phyloP scores from a whole-genome alignment of 2,888 invertebrate species.

The Melikaiella ostensackeni region DNA sequence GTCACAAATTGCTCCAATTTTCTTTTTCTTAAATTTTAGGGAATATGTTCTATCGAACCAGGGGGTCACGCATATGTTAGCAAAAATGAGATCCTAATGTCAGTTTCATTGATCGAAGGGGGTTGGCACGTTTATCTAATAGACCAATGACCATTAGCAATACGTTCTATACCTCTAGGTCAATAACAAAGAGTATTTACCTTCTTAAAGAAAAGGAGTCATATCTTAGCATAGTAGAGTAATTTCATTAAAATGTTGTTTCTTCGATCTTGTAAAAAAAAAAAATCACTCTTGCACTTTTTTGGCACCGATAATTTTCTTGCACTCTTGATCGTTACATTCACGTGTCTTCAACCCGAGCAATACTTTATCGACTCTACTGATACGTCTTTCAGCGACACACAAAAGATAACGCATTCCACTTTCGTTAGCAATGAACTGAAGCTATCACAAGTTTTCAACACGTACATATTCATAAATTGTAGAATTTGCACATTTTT shows the following conservation, averaged over 20 bases:
- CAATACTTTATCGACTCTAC: conserved; percentile 3
- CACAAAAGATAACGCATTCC: conserved; percentile 32
- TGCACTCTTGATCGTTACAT: conserved; percentile 9
- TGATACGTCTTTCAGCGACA: conserved; percentile 11
- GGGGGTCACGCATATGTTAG: conserved; percentile 8
- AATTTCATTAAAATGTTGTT: conserved; percentile 44
- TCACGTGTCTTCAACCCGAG: conserved; percentile 2
- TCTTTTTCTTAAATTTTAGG: too few relatives aligned
- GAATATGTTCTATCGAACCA: background rate
- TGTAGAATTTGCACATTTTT: too few relatives aligned
- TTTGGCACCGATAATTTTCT: conserved; percentile 30
- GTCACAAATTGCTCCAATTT: too few relatives aligned
- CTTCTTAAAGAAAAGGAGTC: conserved; percentile 52
- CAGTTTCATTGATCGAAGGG: conserved; percentile 52
- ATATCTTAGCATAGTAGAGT: conserved; percentile 61
- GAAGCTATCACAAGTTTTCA: background rate
- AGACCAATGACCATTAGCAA: conserved; percentile 41
- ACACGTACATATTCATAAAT: background rate
- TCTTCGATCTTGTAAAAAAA: background rate
- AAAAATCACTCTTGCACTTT: conserved; percentile 33
- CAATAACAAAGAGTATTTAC: conserved; percentile 50
- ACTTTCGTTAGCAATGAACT: conserved; percentile 13
- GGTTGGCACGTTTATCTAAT: conserved; percentile 41
- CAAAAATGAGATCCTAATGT: conserved; percentile 50
- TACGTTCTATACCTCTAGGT: conserved; percentile 37